Conservation (phyloP, 2,797 vertebrate genomes). For the Heterohyrax brucei region DNA sequence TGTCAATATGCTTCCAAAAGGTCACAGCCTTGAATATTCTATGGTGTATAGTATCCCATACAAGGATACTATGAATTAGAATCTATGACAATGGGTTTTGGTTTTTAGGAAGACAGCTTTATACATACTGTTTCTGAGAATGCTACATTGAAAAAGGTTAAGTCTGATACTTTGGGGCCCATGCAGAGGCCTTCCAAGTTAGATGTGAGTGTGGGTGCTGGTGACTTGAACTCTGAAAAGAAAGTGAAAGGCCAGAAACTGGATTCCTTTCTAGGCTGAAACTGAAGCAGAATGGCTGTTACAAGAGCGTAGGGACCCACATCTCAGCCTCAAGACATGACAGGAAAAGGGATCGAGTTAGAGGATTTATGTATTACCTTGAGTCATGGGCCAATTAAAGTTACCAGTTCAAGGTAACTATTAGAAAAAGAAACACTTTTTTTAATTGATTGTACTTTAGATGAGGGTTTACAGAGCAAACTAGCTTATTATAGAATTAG, state of each 20-base stretch:
- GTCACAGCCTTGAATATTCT: too few relatives aligned
- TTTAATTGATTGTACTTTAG: too few relatives aligned
- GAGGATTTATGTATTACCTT: not conserved
- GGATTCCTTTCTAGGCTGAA: not conserved
- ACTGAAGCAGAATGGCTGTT: not conserved
- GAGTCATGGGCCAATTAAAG: not conserved
- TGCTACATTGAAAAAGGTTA: not conserved
- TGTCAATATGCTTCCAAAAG: too few relatives aligned
- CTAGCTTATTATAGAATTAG: too few relatives aligned
- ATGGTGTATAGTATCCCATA: too few relatives aligned
- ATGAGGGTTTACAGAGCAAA: too few relatives aligned
- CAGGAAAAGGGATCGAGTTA: not conserved
- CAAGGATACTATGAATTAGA: too few relatives aligned
- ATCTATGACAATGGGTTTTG: too few relatives aligned
- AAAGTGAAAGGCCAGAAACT: not conserved
- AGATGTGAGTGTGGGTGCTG: not conserved
- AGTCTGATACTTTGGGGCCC: not conserved
- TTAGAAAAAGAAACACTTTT: not conserved
- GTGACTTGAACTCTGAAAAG: not conserved
- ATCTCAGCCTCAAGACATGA: not conserved
- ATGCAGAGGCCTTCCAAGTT: not conserved
- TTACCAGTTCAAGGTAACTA: not conserved
- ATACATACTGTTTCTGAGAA: conserved; percentile 38
- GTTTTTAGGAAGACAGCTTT: not conserved
- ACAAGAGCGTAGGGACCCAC: not conserved